phyloP scores from a whole-genome alignment of 1,140 invertebrate genomes.

The Apocrypta bakeri region DNA sequence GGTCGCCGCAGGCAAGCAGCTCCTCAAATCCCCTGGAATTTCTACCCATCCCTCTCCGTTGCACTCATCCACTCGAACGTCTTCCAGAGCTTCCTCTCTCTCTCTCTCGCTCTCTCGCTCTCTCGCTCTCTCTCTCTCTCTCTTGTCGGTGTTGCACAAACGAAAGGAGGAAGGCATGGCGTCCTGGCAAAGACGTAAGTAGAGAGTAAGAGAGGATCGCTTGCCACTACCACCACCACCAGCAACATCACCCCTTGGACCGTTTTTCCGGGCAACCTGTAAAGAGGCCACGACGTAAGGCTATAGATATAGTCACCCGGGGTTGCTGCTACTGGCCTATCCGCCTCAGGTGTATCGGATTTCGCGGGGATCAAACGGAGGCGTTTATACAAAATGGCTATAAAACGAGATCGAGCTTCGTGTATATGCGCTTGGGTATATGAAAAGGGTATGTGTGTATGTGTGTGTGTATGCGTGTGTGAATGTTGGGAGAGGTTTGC shows the following conservation, averaged over 20 bases:
- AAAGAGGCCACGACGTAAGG: not conserved
- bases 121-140: not conserved
- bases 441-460: not conserved
- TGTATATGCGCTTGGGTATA: slow-evolving; percentile 39
- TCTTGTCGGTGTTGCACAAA: slow-evolving; percentile 2
- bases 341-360: slow-evolving; percentile 57
- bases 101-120: too few relatives aligned
- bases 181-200: slow-evolving; percentile 40
- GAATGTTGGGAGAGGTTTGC: not conserved
- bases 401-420: slow-evolving; percentile 60
- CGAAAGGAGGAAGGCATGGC: slow-evolving; percentile 32
- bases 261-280: slow-evolving; percentile 42
- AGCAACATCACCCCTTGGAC: too few relatives aligned
- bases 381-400: slow-evolving; percentile 68
- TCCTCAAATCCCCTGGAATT: slow-evolving; percentile 37
- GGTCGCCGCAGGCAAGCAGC: not conserved
- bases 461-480: slow-evolving; percentile 38
- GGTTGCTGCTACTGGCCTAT: slow-evolving; percentile 1
- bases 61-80: slow-evolving; percentile 38
- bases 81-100: not conserved
- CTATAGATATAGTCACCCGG: not conserved
- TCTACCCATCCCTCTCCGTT: slow-evolving; percentile 1
- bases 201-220: slow-evolving; percentile 24
- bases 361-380: slow-evolving; percentile 54
- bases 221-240: too few relatives aligned